A percentile compares a stretch with the other conserved stretches of the same genome.
phyloP scores from a whole-genome alignment of 2,113 vertebrate species.

The Holacanthus passer region DNA sequence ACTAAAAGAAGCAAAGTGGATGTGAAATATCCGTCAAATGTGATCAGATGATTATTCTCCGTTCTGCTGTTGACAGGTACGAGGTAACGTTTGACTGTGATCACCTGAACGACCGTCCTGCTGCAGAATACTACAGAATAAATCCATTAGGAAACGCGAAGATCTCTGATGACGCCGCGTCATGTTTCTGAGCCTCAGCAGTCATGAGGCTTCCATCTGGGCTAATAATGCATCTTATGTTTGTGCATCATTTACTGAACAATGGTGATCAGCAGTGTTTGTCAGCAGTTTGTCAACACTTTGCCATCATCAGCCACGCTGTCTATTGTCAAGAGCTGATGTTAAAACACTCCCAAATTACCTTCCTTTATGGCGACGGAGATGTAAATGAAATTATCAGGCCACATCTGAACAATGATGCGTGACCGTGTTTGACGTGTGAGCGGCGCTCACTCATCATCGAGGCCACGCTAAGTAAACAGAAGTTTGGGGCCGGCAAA shows the following conservation, averaged over 20 bases:
- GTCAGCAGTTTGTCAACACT: slow-evolving; percentile 26
- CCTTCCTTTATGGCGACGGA: neutral
- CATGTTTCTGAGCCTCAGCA: neutral
- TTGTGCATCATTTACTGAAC: neutral
- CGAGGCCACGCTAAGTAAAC: slow-evolving; percentile 24
- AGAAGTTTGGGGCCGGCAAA: slow-evolving; percentile 12
- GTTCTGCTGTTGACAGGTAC: slow-evolving; percentile 13
- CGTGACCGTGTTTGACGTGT: slow-evolving; percentile 13
- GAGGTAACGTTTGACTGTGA: neutral
- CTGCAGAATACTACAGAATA: neutral
- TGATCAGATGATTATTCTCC: slow-evolving; percentile 21
- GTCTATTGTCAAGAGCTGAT: slow-evolving; percentile 4
- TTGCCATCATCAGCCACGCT: neutral
- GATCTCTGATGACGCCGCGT: neutral
- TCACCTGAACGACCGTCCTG: neutral
- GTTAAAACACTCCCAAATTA: slow-evolving; percentile 23
- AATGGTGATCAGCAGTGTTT: neutral
- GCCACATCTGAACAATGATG: slow-evolving; percentile 6
- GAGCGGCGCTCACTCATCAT: slow-evolving; percentile 11
- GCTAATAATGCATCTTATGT: neutral
- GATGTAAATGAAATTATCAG: slow-evolving; percentile 21
- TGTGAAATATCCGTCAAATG: slow-evolving; percentile 15
- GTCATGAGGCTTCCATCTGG: neutral
- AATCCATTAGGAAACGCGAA: neutral
- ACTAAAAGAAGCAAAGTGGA: neutral